phyloP scores from a whole-genome alignment of 2,888 invertebrate genomes.

The Lasioglossum villosulum region DNA sequence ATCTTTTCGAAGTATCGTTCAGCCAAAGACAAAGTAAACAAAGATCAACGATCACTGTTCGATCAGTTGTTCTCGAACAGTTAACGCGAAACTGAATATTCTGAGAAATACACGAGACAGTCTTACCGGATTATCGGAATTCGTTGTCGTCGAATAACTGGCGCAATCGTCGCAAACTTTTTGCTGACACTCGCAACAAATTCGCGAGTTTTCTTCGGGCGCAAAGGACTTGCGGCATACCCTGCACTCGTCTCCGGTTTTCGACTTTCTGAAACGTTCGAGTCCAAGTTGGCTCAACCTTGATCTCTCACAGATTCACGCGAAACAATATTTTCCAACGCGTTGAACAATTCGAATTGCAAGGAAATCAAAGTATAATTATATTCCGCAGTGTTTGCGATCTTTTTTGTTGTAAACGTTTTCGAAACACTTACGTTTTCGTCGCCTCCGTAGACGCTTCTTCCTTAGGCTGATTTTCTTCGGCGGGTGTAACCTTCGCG shows the following conservation, averaged over 20 bases:
- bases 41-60: not conserved
- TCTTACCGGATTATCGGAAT: constrained; percentile 92
- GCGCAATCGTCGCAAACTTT: constrained; percentile 97
- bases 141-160: constrained; percentile 94
- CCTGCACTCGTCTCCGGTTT: constrained; percentile 91
- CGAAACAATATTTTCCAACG: not conserved
- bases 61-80: not conserved
- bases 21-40: not conserved
- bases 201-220: constrained; percentile 94
- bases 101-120: not conserved
- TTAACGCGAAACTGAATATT: constrained; percentile 9
- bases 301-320: not conserved
- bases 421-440: constrained; percentile 84
- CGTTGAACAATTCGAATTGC: not conserved
- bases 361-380: not conserved
- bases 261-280: constrained; percentile 84
- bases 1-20: not conserved
- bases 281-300: constrained; percentile 4
- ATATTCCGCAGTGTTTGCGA: not conserved
- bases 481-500: constrained; percentile 80
- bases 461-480: constrained; percentile 80
- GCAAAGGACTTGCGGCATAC: constrained; percentile 95
- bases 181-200: constrained; percentile 95
- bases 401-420: not conserved
- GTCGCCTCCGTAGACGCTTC: constrained; percentile 75